Conservation (phyloP, 2,888 invertebrate genomes). For the Agapetus fuscipes region DNA sequence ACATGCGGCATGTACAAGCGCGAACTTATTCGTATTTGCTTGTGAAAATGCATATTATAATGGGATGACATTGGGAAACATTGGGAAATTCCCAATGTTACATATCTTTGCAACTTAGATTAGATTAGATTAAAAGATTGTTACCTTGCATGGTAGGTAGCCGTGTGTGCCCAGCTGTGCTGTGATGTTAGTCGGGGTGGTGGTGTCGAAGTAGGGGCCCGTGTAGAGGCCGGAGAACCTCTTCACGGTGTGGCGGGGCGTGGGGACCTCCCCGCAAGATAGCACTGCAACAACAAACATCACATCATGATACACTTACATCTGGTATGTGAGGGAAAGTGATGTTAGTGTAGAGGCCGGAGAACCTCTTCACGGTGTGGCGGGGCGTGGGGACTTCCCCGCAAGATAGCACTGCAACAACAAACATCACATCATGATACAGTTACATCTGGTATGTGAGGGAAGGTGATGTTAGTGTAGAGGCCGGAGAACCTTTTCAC, state of each 20-base stretch:
- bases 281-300: slow-evolving; percentile 17
- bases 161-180: slow-evolving; percentile 72
- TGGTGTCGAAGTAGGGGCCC: slow-evolving; percentile 63
- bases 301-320: no score
- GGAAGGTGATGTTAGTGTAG: slow-evolving; percentile 54
- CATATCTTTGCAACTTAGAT: no score
- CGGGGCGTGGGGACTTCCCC: slow-evolving; percentile 15
- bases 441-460: no score
- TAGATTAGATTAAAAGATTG: no score
- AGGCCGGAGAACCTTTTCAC: slow-evolving; percentile 18
- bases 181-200: slow-evolving; percentile 63
- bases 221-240: slow-evolving; percentile 29
- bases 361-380: slow-evolving; percentile 17
- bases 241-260: slow-evolving; percentile 15
- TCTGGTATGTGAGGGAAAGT: no score
- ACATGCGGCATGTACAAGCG: no score
- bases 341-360: slow-evolving; percentile 46
- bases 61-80: no score
- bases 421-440: no score
- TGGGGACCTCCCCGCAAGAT: slow-evolving; percentile 18
- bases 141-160: slow-evolving; percentile 65
- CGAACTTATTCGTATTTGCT: no score
- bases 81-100: no score
- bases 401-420: slow-evolving; percentile 19
- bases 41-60: no score